phyloP scores from a whole-genome alignment of 2,113 vertebrate species.

The Ammodytes marinus region DNA sequence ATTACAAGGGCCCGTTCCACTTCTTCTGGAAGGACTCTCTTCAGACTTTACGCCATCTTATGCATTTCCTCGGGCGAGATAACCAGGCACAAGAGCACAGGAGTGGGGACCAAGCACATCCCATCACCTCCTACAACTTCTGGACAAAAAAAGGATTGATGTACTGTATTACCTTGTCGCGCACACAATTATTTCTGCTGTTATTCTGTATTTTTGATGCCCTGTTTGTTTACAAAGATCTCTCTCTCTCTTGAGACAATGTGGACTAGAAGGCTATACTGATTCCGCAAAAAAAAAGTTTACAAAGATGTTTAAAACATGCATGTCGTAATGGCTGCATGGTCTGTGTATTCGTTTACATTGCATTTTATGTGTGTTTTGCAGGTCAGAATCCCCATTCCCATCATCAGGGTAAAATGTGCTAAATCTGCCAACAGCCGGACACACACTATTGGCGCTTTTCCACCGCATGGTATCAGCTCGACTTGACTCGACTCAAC shows the following conservation, averaged over 20 bases:
- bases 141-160: constrained; percentile 42
- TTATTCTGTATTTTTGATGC: constrained; percentile 56
- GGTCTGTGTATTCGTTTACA: constrained; percentile 71
- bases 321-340: constrained; percentile 84
- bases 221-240: constrained; percentile 62
- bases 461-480: too few relatives aligned
- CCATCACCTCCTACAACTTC: constrained; percentile 63
- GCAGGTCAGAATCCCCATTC: constrained; percentile 26
- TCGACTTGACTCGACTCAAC: too few relatives aligned
- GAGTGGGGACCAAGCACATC: constrained; percentile 77
- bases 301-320: constrained; percentile 73
- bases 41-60: constrained; percentile 57
- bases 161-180: constrained; percentile 60
- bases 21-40: constrained; percentile 53
- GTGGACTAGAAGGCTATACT: constrained; percentile 36
- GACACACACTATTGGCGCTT: constrained; percentile 46
- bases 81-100: constrained; percentile 67
- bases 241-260: constrained; percentile 23
- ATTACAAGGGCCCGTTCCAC: constrained; percentile 32
- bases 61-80: constrained; percentile 66
- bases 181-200: constrained; percentile 66
- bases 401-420: constrained; percentile 34
- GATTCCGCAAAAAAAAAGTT: constrained; percentile 64
- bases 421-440: constrained; percentile 49
- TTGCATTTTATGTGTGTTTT: constrained; percentile 66